A percentile compares a stretch with the other conserved stretches of the same genome.
Conservation (phyloP, 53 echinoderm and acorn worm genomes). For the Holothuria leucospilota region DNA sequence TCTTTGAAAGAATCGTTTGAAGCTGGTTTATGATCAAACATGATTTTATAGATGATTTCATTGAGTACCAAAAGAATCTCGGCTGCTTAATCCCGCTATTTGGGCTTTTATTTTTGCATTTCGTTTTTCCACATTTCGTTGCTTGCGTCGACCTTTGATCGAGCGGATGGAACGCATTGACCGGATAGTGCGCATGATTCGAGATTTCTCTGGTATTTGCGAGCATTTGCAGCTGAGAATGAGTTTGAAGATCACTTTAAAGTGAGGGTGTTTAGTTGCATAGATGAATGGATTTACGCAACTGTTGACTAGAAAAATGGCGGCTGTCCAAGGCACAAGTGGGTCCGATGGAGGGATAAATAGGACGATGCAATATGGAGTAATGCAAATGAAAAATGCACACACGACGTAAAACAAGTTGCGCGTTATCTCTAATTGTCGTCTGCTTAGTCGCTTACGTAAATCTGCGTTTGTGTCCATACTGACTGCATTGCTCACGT, state of each 20-base stretch:
- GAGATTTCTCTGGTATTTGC: constrained; percentile 75
- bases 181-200: constrained; percentile 76
- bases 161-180: constrained; percentile 63
- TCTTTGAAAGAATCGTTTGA: too few species aligned
- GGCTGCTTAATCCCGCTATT: constrained; percentile 13
- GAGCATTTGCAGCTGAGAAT: constrained; percentile 74
- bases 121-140: background rate
- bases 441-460: constrained; percentile 69
- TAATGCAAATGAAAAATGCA: constrained; percentile 82
- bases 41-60: background rate
- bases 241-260: constrained; percentile 79
- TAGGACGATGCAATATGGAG: constrained; percentile 78
- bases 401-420: constrained; percentile 93
- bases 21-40: too few species aligned
- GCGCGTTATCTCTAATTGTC: constrained; percentile 82
- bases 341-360: constrained; percentile 87
- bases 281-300: constrained; percentile 89
- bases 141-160: constrained; percentile 24
- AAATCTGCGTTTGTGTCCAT: constrained; percentile 18
- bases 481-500: background rate
- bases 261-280: constrained; percentile 92
- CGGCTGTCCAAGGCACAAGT: constrained; percentile 83
- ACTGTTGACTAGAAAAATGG: constrained; percentile 81
- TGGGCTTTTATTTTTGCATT: background rate
- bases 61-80: constrained; percentile 3